Evolutionary conservation across 2,797 vertebrate species (phyloP).

Genomic region (Anabas testudineus): DNA sequence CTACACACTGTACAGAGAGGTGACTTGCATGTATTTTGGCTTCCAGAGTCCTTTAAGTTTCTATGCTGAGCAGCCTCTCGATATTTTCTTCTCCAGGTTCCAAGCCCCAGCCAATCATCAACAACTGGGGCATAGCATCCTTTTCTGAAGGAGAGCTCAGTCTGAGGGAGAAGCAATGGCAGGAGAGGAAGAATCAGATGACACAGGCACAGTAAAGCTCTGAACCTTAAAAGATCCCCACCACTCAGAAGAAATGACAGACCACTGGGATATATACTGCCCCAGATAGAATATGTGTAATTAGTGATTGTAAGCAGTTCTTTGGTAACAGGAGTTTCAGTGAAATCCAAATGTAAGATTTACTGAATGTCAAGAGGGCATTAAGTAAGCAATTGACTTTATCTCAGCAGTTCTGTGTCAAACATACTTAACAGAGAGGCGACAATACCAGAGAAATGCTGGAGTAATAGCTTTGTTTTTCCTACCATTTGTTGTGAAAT

Average conservation of each 20-base stretch:
- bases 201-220: slow-evolving; percentile 76
- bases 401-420: not conserved
- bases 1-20: too few species aligned
- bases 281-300: not conserved
- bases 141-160: slow-evolving; percentile 92
- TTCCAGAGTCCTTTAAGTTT: too few species aligned
- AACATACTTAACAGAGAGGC: not conserved
- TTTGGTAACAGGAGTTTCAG: slow-evolving; percentile 6
- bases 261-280: slow-evolving; percentile 4
- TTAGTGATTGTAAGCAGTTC: not conserved
- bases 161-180: slow-evolving; percentile 92
- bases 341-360: not conserved
- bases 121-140: slow-evolving; percentile 95
- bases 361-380: slow-evolving; percentile 7
- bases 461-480: slow-evolving; percentile 1
- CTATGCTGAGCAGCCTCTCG: not conserved
- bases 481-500: not conserved
- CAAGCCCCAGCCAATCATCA: slow-evolving; percentile 89
- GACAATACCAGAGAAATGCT: not conserved
- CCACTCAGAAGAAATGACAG: not conserved
- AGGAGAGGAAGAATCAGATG: slow-evolving; percentile 87
- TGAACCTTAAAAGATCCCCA: slow-evolving; percentile 7
- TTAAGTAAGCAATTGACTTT: slow-evolving; percentile 10
- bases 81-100: slow-evolving; percentile 82
- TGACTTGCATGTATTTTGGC: too few species aligned